phyloP scores from a whole-genome alignment of 2,113 vertebrate genomes.

The Ptyas mucosa region DNA sequence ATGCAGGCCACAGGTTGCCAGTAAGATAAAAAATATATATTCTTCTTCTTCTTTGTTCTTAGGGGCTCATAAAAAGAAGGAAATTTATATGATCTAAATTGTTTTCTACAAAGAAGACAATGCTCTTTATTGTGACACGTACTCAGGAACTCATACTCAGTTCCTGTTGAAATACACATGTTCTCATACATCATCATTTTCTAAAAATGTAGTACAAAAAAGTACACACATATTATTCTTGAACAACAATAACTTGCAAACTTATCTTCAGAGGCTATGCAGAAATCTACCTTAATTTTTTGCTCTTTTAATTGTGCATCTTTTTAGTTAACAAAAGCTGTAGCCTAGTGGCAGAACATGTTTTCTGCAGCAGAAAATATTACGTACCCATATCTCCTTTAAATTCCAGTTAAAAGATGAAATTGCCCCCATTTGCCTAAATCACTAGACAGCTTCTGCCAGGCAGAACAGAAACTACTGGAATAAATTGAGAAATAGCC shows the following conservation, averaged over 20 bases:
- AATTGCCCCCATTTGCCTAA: background rate
- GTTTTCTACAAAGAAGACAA: constrained; percentile 47
- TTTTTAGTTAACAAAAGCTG: background rate
- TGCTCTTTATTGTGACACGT: constrained; percentile 53
- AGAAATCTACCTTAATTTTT: background rate
- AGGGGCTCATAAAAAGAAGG: constrained; percentile 56
- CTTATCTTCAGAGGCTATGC: constrained; percentile 36
- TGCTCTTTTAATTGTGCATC: background rate
- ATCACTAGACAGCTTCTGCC: background rate
- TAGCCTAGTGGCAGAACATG: background rate
- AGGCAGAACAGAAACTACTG: background rate
- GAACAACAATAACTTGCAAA: constrained; percentile 26
- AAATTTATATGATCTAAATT: constrained; percentile 49
- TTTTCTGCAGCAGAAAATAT: background rate
- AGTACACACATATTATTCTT: background rate
- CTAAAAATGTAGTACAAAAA: background rate
- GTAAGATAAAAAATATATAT: constrained; percentile 39
- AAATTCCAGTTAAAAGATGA: background rate
- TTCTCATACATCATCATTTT: constrained; percentile 57
- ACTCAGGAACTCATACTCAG: constrained; percentile 58
- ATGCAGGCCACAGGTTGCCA: constrained; percentile 29
- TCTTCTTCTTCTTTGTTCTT: constrained; percentile 35
- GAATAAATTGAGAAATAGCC: background rate
- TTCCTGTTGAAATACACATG: constrained; percentile 54
- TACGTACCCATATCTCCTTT: background rate